phyloP scores from a whole-genome alignment of 1,140 invertebrate genomes.

The Conus ventricosus region DNA sequence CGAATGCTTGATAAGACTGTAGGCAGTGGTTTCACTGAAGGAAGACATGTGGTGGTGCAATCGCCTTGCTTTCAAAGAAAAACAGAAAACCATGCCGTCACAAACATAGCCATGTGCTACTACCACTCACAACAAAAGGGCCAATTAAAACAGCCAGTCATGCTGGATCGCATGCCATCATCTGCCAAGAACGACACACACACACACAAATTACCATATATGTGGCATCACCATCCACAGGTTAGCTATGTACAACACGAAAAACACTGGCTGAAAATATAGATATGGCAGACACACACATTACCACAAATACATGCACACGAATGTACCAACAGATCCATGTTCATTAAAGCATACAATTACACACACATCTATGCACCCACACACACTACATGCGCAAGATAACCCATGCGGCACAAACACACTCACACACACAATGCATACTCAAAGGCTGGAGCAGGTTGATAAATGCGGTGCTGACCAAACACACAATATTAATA shows the following conservation, averaged over 20 bases:
- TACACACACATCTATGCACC: background rate
- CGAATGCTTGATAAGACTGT: constrained; percentile 95
- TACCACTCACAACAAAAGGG: too few species aligned
- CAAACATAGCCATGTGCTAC: background rate
- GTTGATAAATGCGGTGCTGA: too few species aligned
- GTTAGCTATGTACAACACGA: background rate
- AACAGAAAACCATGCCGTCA: constrained; percentile 25
- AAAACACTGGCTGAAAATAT: background rate
- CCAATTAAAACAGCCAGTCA: too few species aligned
- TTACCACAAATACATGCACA: background rate
- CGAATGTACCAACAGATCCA: background rate
- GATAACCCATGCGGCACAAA: too few species aligned
- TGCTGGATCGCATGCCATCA: too few species aligned
- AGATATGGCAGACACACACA: background rate
- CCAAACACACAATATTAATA: too few species aligned
- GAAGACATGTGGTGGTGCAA: constrained; percentile 99
- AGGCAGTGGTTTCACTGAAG: constrained; percentile 96
- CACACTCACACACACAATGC: too few species aligned
- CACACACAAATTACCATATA: background rate
- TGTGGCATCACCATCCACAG: background rate
- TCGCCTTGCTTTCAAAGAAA: constrained; percentile 3
- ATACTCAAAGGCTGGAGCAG: too few species aligned
- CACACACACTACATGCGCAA: background rate
- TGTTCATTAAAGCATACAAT: background rate
- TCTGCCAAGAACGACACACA: background rate